phyloP scores from a whole-genome alignment of 2,797 vertebrate species.

The Sciurus carolinensis region DNA sequence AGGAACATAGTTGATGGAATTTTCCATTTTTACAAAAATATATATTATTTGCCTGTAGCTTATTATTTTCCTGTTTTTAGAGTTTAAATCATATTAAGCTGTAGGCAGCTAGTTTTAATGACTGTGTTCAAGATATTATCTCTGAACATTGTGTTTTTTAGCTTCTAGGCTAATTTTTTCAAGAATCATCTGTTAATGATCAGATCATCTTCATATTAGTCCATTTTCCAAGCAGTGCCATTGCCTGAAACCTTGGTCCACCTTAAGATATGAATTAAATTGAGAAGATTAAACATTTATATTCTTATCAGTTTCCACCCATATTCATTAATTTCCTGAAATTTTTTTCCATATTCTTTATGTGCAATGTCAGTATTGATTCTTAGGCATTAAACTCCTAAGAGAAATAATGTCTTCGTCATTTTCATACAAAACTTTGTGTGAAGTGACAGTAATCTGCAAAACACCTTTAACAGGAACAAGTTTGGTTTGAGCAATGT shows the following conservation, averaged over 20 bases:
- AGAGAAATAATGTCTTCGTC: neutral
- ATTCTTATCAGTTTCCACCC: slow-evolving; percentile 30
- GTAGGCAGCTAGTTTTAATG: slow-evolving; percentile 58
- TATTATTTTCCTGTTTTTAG: slow-evolving; percentile 24
- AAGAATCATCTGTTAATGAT: slow-evolving; percentile 37
- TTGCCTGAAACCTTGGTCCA: slow-evolving; percentile 19
- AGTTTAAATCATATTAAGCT: slow-evolving; percentile 10
- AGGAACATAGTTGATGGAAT: neutral
- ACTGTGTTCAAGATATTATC: neutral
- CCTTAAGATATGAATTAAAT: slow-evolving; percentile 47
- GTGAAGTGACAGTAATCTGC: neutral
- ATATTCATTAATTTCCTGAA: slow-evolving; percentile 64
- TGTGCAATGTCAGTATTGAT: neutral
- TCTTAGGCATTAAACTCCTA: neutral
- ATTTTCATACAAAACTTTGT: neutral
- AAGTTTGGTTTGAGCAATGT: neutral
- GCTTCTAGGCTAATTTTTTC: neutral
- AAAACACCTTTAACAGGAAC: neutral
- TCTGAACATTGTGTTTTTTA: slow-evolving; percentile 53
- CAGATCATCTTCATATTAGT: neutral
- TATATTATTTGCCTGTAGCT: neutral
- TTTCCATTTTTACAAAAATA: slow-evolving; percentile 34
- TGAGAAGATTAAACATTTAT: slow-evolving; percentile 57
- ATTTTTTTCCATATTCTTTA: neutral
- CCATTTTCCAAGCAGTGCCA: slow-evolving; percentile 18